A percentile compares a stretch with the other conserved stretches of the same genome.
Evolutionary conservation across 2,797 vertebrate genomes (phyloP).

Genomic region (Xenopus petersii): DNA sequence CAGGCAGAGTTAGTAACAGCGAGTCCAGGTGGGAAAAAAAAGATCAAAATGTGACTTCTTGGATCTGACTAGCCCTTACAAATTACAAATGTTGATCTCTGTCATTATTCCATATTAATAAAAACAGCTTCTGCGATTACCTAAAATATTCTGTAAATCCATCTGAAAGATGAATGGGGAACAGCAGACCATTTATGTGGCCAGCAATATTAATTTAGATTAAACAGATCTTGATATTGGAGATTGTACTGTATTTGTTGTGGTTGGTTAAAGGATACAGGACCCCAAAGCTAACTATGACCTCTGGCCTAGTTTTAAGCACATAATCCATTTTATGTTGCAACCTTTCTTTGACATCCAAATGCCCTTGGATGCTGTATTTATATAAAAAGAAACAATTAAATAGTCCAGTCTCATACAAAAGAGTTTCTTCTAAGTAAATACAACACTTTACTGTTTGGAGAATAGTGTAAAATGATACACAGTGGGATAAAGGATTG

Average conservation of each 20-base stretch:
- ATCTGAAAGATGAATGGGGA: conserved; percentile 9
- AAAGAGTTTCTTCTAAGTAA: conserved; percentile 66
- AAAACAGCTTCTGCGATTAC: too few relatives aligned
- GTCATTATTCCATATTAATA: too few relatives aligned
- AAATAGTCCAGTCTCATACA: conserved; percentile 65
- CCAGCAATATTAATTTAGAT: conserved; percentile 52
- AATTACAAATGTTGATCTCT: too few relatives aligned
- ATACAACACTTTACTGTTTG: conserved; percentile 53
- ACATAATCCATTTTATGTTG: conserved; percentile 59
- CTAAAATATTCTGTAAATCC: too few relatives aligned
- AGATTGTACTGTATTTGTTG: conserved; percentile 57
- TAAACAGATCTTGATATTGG: conserved; percentile 58
- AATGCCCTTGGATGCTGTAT: conserved; percentile 68
- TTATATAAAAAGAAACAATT: conserved; percentile 81
- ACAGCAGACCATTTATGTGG: conserved; percentile 55
- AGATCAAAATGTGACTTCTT: too few relatives aligned
- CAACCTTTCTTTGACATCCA: conserved; percentile 60
- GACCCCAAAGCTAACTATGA: conserved; percentile 56
- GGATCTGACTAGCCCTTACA: too few relatives aligned
- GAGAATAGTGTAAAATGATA: conserved; percentile 52
- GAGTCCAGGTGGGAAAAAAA: too few relatives aligned
- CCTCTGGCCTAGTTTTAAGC: conserved; percentile 58
- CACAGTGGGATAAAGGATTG: background rate
- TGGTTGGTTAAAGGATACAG: conserved; percentile 46
- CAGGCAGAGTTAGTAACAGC: too few relatives aligned